phyloP scores from a whole-genome alignment of 2,113 vertebrate genomes.

The Heterotilapia buettikoferi region DNA sequence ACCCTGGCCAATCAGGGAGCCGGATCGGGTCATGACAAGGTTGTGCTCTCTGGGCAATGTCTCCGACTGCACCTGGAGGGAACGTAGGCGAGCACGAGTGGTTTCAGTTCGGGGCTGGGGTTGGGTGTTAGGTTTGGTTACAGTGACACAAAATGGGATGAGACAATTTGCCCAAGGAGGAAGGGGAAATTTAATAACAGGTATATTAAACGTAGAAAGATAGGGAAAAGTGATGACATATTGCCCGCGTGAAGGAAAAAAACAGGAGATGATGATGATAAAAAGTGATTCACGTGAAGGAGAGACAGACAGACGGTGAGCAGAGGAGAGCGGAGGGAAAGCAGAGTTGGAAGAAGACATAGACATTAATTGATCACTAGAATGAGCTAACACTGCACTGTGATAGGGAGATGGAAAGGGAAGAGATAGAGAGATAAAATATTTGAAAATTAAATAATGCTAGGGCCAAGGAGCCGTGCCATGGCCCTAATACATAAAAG shows the following conservation, averaged over 20 bases:
- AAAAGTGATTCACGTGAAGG: conserved; percentile 1
- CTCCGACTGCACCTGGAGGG: conserved; percentile 72
- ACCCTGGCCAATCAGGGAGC: conserved; percentile 57
- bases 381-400: conserved; percentile 70
- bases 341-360: conserved; percentile 29
- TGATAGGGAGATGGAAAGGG: conserved; percentile 54
- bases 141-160: not conserved
- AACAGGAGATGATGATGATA: not conserved
- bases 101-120: conserved; percentile 60
- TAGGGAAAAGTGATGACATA: not conserved
- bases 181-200: not conserved
- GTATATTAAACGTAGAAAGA: not conserved
- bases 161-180: not conserved
- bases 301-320: not conserved
- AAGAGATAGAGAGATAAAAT: conserved; percentile 53
- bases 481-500: conserved; percentile 36
- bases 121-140: conserved; percentile 18
- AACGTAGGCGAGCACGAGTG: conserved; percentile 57
- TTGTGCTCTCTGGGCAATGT: conserved; percentile 59
- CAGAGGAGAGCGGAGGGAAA: not conserved
- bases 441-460: conserved; percentile 57
- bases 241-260: not conserved
- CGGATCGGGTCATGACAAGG: conserved; percentile 73
- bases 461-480: not conserved
- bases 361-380: conserved; percentile 58